These are phyloP conservation scores for Mystacides longicornis DNA, from an alignment of 2,888 invertebrate species.

Conservation along the genomic window DNA sequence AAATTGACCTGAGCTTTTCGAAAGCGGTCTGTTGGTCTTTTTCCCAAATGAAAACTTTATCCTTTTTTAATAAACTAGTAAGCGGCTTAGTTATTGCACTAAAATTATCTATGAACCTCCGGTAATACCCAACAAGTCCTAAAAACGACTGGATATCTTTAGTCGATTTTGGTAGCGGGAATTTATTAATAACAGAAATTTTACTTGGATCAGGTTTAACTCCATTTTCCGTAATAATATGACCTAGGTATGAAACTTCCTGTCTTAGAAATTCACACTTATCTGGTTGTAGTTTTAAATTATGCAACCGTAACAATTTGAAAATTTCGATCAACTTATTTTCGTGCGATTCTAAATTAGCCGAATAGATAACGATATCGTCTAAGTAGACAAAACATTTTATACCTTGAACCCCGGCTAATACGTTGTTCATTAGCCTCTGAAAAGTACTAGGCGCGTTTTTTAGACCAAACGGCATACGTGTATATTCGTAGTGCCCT, in stretches of 20 bases:
- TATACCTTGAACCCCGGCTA: slow-evolving; percentile 26
- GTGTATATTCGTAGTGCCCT: slow-evolving; percentile 27
- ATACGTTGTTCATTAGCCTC: slow-evolving; percentile 27
- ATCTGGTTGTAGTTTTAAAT: slow-evolving; percentile 26
- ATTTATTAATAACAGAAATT: slow-evolving; percentile 23
- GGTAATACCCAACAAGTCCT: slow-evolving; percentile 30
- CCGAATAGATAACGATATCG: slow-evolving; percentile 29
- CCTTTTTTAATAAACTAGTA: slow-evolving; percentile 23
- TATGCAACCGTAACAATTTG: slow-evolving; percentile 19
- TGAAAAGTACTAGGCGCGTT: slow-evolving; percentile 28
- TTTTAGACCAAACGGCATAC: slow-evolving; percentile 28
- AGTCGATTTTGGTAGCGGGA: slow-evolving; percentile 20
- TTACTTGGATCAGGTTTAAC: slow-evolving; percentile 27
- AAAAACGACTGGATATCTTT: slow-evolving; percentile 28
- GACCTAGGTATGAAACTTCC: slow-evolving; percentile 27
- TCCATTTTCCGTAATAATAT: slow-evolving; percentile 22
- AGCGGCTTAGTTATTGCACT: slow-evolving; percentile 23
- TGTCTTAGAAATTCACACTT: slow-evolving; percentile 28
- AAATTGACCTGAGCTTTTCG: not conserved
- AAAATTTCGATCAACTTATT: slow-evolving; percentile 24
- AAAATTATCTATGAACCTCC: slow-evolving; percentile 26
- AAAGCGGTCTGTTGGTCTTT: slow-evolving; percentile 7
- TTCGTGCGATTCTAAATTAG: slow-evolving; percentile 23
- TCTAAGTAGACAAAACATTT: slow-evolving; percentile 31
- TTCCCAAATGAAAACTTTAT: slow-evolving; percentile 17